These are phyloP conservation scores for Sesia bembeciformis DNA, from an alignment of 2,888 invertebrate species.

Conservation along the genomic window DNA sequence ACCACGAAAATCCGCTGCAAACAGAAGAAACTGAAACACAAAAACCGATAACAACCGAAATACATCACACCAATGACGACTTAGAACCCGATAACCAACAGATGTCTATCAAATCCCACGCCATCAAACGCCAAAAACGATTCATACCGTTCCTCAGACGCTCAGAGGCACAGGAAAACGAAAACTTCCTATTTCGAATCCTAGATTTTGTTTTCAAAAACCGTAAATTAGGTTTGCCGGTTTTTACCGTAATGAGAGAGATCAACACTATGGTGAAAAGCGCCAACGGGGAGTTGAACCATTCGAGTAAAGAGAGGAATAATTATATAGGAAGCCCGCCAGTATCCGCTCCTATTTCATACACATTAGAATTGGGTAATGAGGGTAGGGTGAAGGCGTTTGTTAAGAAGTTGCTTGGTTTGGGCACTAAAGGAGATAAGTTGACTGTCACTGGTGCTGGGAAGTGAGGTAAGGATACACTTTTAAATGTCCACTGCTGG, in stretches of 20 bases:
- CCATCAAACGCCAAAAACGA: conserved; percentile 29
- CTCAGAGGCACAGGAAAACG: conserved; percentile 21
- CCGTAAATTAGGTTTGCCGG: conserved; percentile 33
- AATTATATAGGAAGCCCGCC: conserved; percentile 39
- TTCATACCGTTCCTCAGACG: conserved; percentile 32
- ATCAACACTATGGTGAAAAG: conserved; percentile 48
- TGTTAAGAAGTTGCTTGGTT: conserved; percentile 37
- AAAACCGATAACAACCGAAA: conserved; percentile 1
- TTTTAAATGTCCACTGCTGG: too few species aligned
- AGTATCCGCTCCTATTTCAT: conserved; percentile 20
- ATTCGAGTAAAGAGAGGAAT: conserved; percentile 37
- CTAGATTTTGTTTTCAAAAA: conserved; percentile 38
- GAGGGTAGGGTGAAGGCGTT: conserved; percentile 30
- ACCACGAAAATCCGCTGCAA: neutral
- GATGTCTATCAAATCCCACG: conserved; percentile 1
- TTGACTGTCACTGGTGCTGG: conserved; percentile 27
- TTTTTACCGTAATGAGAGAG: conserved; percentile 44
- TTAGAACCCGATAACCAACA: conserved; percentile 2
- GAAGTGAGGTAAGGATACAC: conserved; percentile 12
- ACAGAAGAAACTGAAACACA: neutral
- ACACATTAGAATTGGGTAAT: conserved; percentile 37
- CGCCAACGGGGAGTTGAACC: conserved; percentile 39
- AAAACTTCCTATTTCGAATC: conserved; percentile 35
- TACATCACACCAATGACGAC: neutral
- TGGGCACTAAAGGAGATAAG: conserved; percentile 30